Evolutionary conservation across 2,888 invertebrate species (phyloP).

Genomic region (Pharmacophagus antenor): DNA sequence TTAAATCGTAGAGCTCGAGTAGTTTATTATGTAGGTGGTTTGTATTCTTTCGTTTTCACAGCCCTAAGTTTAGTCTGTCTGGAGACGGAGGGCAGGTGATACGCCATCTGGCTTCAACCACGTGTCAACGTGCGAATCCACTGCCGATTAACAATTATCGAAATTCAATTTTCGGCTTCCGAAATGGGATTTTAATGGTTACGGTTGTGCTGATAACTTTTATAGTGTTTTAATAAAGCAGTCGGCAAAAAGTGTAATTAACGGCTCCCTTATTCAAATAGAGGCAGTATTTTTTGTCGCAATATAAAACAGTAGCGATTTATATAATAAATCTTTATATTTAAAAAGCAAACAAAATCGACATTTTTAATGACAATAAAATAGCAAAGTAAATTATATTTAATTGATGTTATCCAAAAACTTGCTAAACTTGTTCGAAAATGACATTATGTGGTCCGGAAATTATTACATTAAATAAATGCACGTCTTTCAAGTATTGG

Average conservation of each 20-base stretch:
- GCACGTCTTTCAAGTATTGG: neutral
- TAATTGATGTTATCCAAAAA: neutral
- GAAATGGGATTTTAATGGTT: constrained; percentile 37
- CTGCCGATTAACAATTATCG: constrained; percentile 55
- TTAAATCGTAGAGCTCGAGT: no score
- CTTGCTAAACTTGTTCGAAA: neutral
- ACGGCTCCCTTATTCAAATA: constrained; percentile 16
- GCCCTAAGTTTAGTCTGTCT: constrained; percentile 28
- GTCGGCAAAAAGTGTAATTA: constrained; percentile 25
- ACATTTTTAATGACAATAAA: neutral
- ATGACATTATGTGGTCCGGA: neutral
- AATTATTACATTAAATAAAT: constrained; percentile 32
- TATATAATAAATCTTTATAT: neutral
- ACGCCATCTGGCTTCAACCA: constrained; percentile 64
- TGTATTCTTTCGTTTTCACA: neutral
- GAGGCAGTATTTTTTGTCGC: neutral
- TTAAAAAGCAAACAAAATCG: no score
- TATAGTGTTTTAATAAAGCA: constrained; percentile 45
- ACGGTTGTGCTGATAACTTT: constrained; percentile 33
- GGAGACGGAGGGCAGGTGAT: constrained; percentile 57
- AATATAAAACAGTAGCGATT: neutral
- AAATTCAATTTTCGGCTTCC: constrained; percentile 49
- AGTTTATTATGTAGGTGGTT: neutral
- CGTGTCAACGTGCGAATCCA: constrained; percentile 60
- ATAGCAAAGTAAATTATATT: neutral